phyloP scores from a whole-genome alignment of 1,140 invertebrate species.

The Epicauta chinensis region DNA sequence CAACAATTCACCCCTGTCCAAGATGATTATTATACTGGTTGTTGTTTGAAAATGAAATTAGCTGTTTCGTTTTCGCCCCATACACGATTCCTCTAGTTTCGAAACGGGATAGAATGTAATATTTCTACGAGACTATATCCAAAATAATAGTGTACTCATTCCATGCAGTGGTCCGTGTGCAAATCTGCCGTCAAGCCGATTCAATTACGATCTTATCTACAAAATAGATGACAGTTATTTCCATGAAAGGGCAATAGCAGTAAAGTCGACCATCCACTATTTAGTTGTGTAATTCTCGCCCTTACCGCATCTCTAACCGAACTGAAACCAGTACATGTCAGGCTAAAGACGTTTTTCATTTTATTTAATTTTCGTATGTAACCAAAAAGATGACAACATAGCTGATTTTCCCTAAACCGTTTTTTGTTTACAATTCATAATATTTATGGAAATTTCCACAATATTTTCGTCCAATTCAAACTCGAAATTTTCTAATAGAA shows the following conservation, averaged over 20 bases:
- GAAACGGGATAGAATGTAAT: constrained; percentile 13
- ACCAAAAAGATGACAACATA: constrained; percentile 31
- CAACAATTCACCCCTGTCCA: no score
- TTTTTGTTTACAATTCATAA: constrained; percentile 30
- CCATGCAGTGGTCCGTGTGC: constrained; percentile 39
- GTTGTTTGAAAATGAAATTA: no score
- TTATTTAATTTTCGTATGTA: constrained; percentile 35
- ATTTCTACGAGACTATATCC: constrained; percentile 27
- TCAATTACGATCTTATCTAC: constrained; percentile 45
- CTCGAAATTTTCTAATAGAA: no score
- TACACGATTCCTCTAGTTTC: no score
- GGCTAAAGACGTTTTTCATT: constrained; percentile 35
- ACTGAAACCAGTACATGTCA: constrained; percentile 24
- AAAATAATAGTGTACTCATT: constrained; percentile 40
- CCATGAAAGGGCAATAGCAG: constrained; percentile 42
- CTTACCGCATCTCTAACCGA: constrained; percentile 15
- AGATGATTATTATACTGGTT: no score
- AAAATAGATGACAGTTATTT: constrained; percentile 46
- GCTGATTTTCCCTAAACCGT: constrained; percentile 1
- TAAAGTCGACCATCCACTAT: constrained; percentile 30
- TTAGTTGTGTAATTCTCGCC: constrained; percentile 17
- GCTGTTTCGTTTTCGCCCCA: no score
- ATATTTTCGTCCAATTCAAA: no score
- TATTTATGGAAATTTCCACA: neutral
- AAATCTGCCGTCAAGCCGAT: constrained; percentile 44